Base-by-base conservation (phyloP, 2,113 vertebrate genomes). In the Shinisaurus crocodilurus region DNA sequence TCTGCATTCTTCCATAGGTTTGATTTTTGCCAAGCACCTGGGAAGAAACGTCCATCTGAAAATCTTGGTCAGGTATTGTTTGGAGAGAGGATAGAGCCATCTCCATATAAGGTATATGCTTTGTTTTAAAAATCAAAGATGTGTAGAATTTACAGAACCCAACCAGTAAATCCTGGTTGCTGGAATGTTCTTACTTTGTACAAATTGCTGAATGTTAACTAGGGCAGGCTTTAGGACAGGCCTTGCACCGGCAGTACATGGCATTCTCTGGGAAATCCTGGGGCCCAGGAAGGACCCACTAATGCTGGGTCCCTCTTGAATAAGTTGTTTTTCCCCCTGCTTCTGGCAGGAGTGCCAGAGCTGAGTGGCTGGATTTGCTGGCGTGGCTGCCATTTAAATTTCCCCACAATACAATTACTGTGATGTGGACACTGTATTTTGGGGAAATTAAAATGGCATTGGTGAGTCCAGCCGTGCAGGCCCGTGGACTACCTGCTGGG, bases 11-110 rank as follows among this genome's bases (percentile, higher is more conserved):
- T 75, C 94, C 84, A 67, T 92, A 99, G 99, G 94, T 99, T 99
- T 95, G 99, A 99, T 96, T 99, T 99, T 95, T 99, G 99, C 96
- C 97, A 99, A 97, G 98, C 98, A 6, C 91, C 63, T 40, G 94
- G 97, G 88, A 98, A 99, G 96, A 98, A 95, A 88, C 98, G 99
- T 87, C 99, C 99, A 0, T 99, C 99, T 85, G 99, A 99, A 97
- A 99, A 99, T 96, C 98, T 99, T 86, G 99, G 99, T 65, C 99
- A 99, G 94, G 99, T 99, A 7, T 96, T 99, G 85, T 99, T 99
- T 87, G 99, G 99, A 82, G 99, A 99, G 94, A 98, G 99, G 96
- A 99, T 99, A 93, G 99, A 99, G 93, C 98, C 98, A 0, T 99
- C 99, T 57, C 99, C 99, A 12, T 99, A 99, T 96, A 99, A 98